Evolutionary conservation across 2,888 invertebrate species (phyloP).

Genomic region (Cantharis nigra): DNA sequence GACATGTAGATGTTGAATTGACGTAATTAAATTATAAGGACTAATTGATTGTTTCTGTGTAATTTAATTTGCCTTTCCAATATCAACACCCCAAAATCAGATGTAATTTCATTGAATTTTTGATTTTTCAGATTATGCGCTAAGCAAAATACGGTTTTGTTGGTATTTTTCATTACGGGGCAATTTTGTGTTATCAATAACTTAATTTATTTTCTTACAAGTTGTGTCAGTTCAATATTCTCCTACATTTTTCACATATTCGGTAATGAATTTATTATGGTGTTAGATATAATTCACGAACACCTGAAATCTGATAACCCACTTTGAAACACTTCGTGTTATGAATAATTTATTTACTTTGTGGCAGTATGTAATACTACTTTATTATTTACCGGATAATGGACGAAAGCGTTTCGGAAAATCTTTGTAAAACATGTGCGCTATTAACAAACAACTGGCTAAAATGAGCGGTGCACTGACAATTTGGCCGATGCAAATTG

Average conservation of each 20-base stretch:
- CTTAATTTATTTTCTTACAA: constrained; percentile 7
- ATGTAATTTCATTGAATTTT: not conserved
- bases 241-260: constrained; percentile 14
- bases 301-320: constrained; percentile 28
- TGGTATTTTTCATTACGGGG: not conserved
- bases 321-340: constrained; percentile 29
- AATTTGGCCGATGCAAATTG: not conserved
- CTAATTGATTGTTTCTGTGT: not conserved
- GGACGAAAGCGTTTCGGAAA: constrained; percentile 19
- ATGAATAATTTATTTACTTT: constrained; percentile 30
- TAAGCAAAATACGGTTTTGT: not conserved
- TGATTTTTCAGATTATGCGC: not conserved
- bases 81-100: not conserved
- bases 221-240: constrained; percentile 2
- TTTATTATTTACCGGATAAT: constrained; percentile 28
- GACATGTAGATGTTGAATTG: not conserved
- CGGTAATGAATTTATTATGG: constrained; percentile 21
- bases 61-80: not conserved
- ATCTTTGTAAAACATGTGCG: constrained; percentile 10
- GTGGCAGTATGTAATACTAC: constrained; percentile 23
- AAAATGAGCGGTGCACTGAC: not conserved
- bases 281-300: constrained; percentile 21
- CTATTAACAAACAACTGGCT: not conserved
- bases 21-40: not conserved
- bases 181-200: not conserved